These are phyloP conservation scores for Podarcis lilfordi DNA, from an alignment of 2,797 vertebrate species.

Conservation along the genomic window DNA sequence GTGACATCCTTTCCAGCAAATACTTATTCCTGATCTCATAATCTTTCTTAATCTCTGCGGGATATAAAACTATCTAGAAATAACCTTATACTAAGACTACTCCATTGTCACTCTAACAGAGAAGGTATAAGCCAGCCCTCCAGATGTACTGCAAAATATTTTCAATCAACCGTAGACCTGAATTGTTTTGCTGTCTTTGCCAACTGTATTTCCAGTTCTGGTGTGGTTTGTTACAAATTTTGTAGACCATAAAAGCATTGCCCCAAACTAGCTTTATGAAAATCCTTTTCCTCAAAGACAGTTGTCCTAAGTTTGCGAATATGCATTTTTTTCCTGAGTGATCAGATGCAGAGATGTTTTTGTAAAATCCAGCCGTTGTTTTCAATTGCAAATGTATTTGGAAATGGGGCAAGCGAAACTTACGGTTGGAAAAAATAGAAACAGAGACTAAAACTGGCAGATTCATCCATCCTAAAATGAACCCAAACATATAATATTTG, in stretches of 20 bases:
- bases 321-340: neutral
- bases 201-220: too few species aligned
- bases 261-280: neutral
- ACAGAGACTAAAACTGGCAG: too few species aligned
- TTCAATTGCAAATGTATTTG: neutral
- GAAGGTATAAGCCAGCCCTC: neutral
- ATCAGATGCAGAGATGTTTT: neutral
- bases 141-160: neutral
- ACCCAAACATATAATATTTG: neutral
- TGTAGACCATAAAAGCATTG: neutral
- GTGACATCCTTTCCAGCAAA: neutral
- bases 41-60: neutral
- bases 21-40: neutral
- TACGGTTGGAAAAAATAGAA: too few species aligned
- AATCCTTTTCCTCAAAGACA: neutral
- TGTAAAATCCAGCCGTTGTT: neutral
- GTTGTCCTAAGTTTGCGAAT: neutral
- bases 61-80: neutral
- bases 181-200: too few species aligned
- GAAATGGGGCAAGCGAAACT: too few species aligned
- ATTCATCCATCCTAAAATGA: neutral
- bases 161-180: neutral
- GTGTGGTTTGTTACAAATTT: neutral
- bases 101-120: neutral
- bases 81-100: neutral